These are phyloP conservation scores for Sphaeramia orbicularis DNA, from an alignment of 2,797 vertebrate species.

Conservation along the genomic window DNA sequence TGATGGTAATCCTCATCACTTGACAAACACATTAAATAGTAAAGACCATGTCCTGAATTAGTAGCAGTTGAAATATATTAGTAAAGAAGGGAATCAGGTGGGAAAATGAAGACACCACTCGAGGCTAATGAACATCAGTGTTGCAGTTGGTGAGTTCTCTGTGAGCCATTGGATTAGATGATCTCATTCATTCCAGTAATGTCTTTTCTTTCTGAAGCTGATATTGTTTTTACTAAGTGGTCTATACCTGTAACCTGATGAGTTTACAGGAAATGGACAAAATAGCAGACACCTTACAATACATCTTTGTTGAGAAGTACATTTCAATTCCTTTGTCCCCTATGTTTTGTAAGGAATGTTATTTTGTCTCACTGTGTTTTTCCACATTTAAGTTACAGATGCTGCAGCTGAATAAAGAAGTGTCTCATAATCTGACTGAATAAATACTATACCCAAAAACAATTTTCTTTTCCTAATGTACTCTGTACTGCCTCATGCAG, in stretches of 20 bases:
- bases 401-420: slow-evolving; percentile 5
- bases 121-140: slow-evolving; percentile 10
- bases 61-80: no score
- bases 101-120: background rate
- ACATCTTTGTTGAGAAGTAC: background rate
- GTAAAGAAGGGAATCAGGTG: background rate
- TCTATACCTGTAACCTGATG: background rate
- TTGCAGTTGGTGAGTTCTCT: background rate
- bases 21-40: no score
- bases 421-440: slow-evolving; percentile 7
- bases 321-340: background rate
- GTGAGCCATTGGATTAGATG: background rate
- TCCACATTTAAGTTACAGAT: slow-evolving; percentile 4
- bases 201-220: background rate
- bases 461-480: background rate
- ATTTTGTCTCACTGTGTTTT: background rate
- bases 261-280: background rate
- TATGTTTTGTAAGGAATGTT: background rate
- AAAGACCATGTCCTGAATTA: no score
- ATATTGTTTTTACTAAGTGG: background rate
- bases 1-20: no score
- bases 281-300: slow-evolving; percentile 11
- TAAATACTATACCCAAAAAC: slow-evolving; percentile 14
- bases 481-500: background rate
- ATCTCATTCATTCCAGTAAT: background rate